Conservation (phyloP, 2,797 vertebrate species). For the Serranus cabrilla region DNA sequence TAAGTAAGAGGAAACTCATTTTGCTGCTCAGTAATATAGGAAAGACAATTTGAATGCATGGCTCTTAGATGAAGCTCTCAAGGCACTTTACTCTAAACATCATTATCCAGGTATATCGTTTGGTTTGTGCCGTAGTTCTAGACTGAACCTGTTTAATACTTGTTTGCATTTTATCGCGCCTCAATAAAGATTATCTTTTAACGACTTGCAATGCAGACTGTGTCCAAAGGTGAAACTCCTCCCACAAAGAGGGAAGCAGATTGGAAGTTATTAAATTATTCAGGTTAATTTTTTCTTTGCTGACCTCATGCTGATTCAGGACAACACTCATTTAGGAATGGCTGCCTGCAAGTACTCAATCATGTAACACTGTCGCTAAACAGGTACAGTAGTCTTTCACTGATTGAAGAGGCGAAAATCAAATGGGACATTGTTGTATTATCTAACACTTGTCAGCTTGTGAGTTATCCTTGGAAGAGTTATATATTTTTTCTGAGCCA, state of each 20-base stretch:
- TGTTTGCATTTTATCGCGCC: not conserved
- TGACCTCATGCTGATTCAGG: not conserved
- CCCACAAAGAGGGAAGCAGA: too few relatives aligned
- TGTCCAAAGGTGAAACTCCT: not conserved
- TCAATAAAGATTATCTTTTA: not conserved
- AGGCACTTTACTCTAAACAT: not conserved
- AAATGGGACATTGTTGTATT: too few relatives aligned
- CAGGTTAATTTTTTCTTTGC: not conserved
- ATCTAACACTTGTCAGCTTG: too few relatives aligned
- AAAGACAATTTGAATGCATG: not conserved
- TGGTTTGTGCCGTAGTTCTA: not conserved
- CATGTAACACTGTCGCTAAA: too few relatives aligned
- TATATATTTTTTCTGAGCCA: too few relatives aligned
- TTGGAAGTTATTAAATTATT: accelerated
- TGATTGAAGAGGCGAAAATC: too few relatives aligned
- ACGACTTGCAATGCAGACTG: not conserved
- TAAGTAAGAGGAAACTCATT: conserved; percentile 31
- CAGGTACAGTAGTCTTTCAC: too few relatives aligned
- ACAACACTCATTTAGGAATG: too few relatives aligned
- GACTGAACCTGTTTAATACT: not conserved
- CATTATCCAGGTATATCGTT: not conserved
- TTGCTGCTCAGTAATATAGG: not conserved
- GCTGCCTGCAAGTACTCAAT: too few relatives aligned
- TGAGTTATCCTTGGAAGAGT: too few relatives aligned
- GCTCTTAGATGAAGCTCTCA: not conserved